Conservation (phyloP, 2,797 vertebrate species). For the Pogoniulus pusillus region DNA sequence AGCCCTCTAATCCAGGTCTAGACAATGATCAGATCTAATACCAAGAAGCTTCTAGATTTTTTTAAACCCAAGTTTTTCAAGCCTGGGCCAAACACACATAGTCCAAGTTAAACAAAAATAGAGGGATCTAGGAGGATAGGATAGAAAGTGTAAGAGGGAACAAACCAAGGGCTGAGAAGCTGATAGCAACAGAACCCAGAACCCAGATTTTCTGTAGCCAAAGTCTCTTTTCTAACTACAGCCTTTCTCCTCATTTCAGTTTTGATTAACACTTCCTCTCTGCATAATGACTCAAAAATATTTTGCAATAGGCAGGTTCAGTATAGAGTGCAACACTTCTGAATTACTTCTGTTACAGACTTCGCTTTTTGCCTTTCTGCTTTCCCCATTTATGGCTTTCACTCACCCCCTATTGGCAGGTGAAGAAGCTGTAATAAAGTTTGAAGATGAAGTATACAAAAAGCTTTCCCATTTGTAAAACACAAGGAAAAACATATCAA, state of each 20-base stretch:
- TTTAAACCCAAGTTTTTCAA: not conserved
- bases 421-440: not conserved
- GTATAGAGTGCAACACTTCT: not conserved
- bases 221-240: not conserved
- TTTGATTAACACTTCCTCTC: constrained; percentile 42
- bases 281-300: not conserved
- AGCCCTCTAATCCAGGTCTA: not conserved
- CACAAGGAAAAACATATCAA: constrained; percentile 35
- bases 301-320: not conserved
- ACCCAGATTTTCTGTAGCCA: not conserved
- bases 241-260: not conserved
- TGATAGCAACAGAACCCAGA: not conserved
- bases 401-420: not conserved
- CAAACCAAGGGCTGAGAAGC: not conserved
- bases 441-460: not conserved
- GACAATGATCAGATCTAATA: not conserved
- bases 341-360: not conserved
- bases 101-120: fast-evolving
- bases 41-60: not conserved
- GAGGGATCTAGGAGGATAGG: not conserved
- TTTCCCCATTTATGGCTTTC: not conserved
- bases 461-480: constrained; percentile 12
- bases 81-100: not conserved
- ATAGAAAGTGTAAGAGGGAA: not conserved
- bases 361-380: not conserved